Conservation (phyloP, 2,113 vertebrate species). For the Pycnonotus jocosus region DNA sequence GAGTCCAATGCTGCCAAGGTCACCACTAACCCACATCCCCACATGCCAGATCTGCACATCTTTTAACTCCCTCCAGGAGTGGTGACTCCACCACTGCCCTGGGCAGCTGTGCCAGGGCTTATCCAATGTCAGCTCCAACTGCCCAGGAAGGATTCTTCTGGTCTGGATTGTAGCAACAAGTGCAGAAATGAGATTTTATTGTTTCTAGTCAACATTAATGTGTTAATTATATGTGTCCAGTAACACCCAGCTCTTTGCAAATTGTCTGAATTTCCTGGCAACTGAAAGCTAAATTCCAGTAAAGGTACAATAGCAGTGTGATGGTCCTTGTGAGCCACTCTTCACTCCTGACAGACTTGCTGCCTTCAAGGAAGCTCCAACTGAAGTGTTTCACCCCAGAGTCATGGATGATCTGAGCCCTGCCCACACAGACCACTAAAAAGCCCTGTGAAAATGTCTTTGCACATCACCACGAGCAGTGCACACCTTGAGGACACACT, state of each 20-base stretch:
- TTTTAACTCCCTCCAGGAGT: background rate
- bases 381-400: background rate
- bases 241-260: background rate
- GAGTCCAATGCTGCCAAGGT: background rate
- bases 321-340: background rate
- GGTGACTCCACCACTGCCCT: background rate
- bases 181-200: background rate
- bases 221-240: accelerated
- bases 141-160: background rate
- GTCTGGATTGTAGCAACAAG: background rate
- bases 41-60: background rate
- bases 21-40: background rate
- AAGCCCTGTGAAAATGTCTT: background rate
- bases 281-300: background rate
- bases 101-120: background rate
- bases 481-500: background rate
- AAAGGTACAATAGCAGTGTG: background rate
- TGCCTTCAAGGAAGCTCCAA: background rate
- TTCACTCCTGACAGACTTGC: background rate
- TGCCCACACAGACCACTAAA: background rate
- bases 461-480: background rate
- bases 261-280: background rate
- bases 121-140: background rate
- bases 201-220: background rate
- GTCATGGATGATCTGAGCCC: background rate